Evolutionary conservation across 2,113 vertebrate genomes (phyloP), one percentile per base, ranked within the genome.

Genomic region (Rhinoptilus africanus): DNA sequence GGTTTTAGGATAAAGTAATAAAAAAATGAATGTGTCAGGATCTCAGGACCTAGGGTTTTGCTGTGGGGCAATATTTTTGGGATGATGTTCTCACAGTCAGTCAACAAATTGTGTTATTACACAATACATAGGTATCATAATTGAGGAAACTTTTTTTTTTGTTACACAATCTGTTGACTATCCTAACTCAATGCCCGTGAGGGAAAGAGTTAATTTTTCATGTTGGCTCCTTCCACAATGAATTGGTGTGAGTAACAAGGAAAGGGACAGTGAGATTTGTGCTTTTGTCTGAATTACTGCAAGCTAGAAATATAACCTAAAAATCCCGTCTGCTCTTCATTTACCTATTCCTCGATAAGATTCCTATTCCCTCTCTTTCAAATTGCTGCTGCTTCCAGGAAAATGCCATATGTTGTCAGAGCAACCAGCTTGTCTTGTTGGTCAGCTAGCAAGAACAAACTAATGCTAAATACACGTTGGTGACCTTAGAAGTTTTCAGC

Each of bases 101-200:
- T 92, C 88, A 88, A 94, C 43, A 96, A 94, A 92, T 53, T 41
- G 37, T 88, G 35, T 30, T 82, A 23, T 96, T 96, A 79, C 73
- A 27, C 83, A 94, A 95, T 23, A 73, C 1, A 3, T 27, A 79
- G 69, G 94, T 89, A 68, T 57, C 57, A 68, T 92, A 94, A 89
- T 68, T 89, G 64, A 78, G 39, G 69, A 91, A 18, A 39, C 57
- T 60, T 60, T 51, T 63, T 63, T 48, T 91, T 88, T 78, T 84
- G n/a, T 97, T 97, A 50, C 83, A 73, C 77, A 96, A 96, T 81
- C 53, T 82, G 37, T 75, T 92, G 83, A 78, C 24, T 69, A 19
- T 85, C n/a, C 62, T 95, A 74, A 91, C 80, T 96, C 68, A 77
- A 14, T 56, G 72, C 8, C 30, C 80, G 34, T 62, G 80, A 47